These are phyloP conservation scores for Sebastes schlegelii DNA, from an alignment of 2,113 vertebrate genomes.

Conservation along the genomic window DNA sequence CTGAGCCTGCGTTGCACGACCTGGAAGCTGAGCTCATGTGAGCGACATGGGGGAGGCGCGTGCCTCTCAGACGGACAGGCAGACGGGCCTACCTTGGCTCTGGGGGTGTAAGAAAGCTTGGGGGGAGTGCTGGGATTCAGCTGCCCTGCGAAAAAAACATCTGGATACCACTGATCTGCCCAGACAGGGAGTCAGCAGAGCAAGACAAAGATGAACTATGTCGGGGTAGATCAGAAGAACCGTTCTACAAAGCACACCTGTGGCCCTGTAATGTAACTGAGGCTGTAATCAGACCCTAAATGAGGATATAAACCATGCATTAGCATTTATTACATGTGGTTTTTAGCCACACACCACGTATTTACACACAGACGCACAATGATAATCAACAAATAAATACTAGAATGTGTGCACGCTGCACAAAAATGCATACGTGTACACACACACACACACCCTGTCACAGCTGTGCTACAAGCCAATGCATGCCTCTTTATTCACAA, in stretches of 20 bases:
- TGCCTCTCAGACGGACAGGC: slow-evolving; percentile 59
- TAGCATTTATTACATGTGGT: slow-evolving; percentile 44
- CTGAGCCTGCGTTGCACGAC: slow-evolving; percentile 50
- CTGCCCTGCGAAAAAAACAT: slow-evolving; percentile 56
- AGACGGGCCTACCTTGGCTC: slow-evolving; percentile 54
- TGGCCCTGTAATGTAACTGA: slow-evolving; percentile 47
- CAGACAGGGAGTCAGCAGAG: slow-evolving; percentile 64
- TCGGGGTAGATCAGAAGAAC: slow-evolving; percentile 45
- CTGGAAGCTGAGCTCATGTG: slow-evolving; percentile 75
- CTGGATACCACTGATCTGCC: slow-evolving; percentile 70
- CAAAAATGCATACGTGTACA: slow-evolving; percentile 38
- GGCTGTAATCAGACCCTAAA: slow-evolving; percentile 62
- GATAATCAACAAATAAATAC: slow-evolving; percentile 51
- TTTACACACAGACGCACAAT: slow-evolving; percentile 46
- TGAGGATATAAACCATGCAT: slow-evolving; percentile 53
- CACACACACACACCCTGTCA: slow-evolving; percentile 33
- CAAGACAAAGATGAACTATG: slow-evolving; percentile 58
- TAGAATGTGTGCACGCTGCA: neutral
- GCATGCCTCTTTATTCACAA: slow-evolving; percentile 61
- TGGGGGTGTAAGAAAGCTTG: slow-evolving; percentile 21
- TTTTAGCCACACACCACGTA: slow-evolving; percentile 55
- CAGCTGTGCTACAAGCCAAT: slow-evolving; percentile 68
- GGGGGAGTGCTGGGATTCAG: slow-evolving; percentile 49
- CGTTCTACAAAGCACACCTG: slow-evolving; percentile 69
- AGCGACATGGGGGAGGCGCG: slow-evolving; percentile 63